Evolutionary conservation across 2,888 invertebrate species (phyloP).

Genomic region (Psylliodes chrysocephalus): DNA sequence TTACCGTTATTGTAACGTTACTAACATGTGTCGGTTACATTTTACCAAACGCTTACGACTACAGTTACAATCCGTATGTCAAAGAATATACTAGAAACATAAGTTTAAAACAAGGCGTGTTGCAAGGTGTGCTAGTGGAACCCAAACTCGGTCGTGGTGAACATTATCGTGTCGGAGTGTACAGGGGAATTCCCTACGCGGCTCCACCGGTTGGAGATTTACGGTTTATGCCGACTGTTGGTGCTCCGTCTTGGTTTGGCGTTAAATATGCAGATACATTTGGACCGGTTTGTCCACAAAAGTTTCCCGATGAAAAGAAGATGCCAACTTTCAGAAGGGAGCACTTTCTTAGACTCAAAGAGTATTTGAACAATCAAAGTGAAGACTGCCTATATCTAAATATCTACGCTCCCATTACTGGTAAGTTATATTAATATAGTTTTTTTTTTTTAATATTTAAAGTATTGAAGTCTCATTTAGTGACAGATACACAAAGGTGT

Average conservation of each 20-base stretch:
- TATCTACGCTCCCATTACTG: slow-evolving; percentile 80
- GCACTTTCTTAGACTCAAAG: slow-evolving; percentile 77
- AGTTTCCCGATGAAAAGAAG: slow-evolving; percentile 74
- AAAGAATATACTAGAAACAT: slow-evolving; percentile 48
- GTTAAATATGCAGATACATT: slow-evolving; percentile 75
- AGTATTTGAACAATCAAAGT: slow-evolving; percentile 76
- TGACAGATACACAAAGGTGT: no score
- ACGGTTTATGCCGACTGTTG: slow-evolving; percentile 70
- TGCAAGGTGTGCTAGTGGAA: slow-evolving; percentile 75
- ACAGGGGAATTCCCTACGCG: slow-evolving; percentile 83
- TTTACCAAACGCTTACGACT: slow-evolving; percentile 24
- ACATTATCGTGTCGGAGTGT: slow-evolving; percentile 77
- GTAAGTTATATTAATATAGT: no score
- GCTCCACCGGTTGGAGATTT: slow-evolving; percentile 79
- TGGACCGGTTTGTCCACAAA: slow-evolving; percentile 89
- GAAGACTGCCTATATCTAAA: slow-evolving; percentile 94
- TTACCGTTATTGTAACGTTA: slow-evolving; percentile 49
- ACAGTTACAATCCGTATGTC: slow-evolving; percentile 35
- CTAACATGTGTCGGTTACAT: slow-evolving; percentile 11
- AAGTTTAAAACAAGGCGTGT: slow-evolving; percentile 73
- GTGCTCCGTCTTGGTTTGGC: slow-evolving; percentile 83
- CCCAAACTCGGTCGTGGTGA: slow-evolving; percentile 70
- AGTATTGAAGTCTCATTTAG: no score
- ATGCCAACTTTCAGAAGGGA: slow-evolving; percentile 75
- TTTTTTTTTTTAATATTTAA: no score